Evolutionary conservation across 2,113 vertebrate genomes (phyloP).

Genomic region (Meriones unguiculatus): DNA sequence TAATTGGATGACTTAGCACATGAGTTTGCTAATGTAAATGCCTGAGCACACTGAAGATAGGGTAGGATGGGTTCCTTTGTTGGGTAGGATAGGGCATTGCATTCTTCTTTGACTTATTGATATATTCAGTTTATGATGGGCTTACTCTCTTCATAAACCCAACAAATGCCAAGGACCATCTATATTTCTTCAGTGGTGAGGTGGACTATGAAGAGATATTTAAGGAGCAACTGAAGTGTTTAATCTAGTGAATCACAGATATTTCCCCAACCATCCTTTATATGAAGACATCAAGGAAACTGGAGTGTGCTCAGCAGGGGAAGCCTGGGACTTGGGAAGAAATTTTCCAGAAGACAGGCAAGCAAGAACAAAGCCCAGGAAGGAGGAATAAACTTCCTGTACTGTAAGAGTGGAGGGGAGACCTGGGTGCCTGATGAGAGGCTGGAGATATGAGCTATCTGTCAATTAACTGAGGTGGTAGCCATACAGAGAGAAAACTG

Average conservation of each 20-base stretch:
- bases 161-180: neutral
- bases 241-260: neutral
- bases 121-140: neutral
- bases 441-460: neutral
- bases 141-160: neutral
- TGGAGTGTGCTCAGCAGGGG: neutral
- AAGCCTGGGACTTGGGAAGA: neutral
- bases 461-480: neutral
- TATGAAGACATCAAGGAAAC: neutral
- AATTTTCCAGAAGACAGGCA: neutral
- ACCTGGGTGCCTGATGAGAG: too few relatives aligned
- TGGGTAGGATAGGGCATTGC: neutral
- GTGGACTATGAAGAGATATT: neutral
- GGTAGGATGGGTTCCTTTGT: neutral
- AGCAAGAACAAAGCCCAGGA: neutral
- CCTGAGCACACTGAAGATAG: neutral
- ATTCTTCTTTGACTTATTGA: neutral
- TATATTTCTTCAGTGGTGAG: neutral
- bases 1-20: neutral
- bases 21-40: neutral
- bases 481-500: neutral
- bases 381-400: neutral
- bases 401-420: neutral
- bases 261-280: neutral
- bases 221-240: neutral